Conservation (phyloP, 2,797 vertebrate genomes). For the Lepidocolaptes lacrymiger region DNA sequence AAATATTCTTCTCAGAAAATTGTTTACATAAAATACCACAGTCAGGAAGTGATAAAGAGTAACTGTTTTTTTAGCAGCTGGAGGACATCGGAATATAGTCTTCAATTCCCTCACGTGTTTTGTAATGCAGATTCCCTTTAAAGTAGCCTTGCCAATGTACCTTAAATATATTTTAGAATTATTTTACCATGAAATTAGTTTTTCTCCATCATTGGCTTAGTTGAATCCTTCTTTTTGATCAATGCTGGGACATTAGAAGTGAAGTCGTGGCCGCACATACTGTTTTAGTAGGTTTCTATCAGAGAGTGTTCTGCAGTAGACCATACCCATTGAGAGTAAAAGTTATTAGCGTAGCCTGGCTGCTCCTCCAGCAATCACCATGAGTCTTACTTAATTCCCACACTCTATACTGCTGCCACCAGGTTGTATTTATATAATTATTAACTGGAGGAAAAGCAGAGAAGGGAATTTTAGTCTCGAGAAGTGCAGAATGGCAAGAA, state of each 20-base stretch:
- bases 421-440: slow-evolving; percentile 48
- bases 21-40: slow-evolving; percentile 63
- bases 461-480: background rate
- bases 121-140: slow-evolving; percentile 80
- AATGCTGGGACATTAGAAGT: slow-evolving; percentile 78
- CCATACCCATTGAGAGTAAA: background rate
- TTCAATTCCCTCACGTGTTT: slow-evolving; percentile 73
- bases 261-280: slow-evolving; percentile 62
- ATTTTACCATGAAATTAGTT: slow-evolving; percentile 88
- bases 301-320: slow-evolving; percentile 42
- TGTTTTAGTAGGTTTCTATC: slow-evolving; percentile 68
- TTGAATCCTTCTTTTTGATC: slow-evolving; percentile 80
- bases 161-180: slow-evolving; percentile 85
- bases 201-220: slow-evolving; percentile 81
- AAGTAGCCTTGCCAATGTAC: slow-evolving; percentile 77
- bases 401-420: background rate
- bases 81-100: slow-evolving; percentile 71
- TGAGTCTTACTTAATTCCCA: slow-evolving; percentile 31
- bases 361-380: background rate
- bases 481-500: background rate
- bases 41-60: slow-evolving; percentile 63
- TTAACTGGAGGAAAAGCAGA: background rate
- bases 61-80: slow-evolving; percentile 70
- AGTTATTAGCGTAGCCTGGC: background rate
- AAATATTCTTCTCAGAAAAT: slow-evolving; percentile 46